Evolutionary conservation across 1,140 invertebrate species (phyloP).

Genomic region (Cyrtorhinus lividipennis): DNA sequence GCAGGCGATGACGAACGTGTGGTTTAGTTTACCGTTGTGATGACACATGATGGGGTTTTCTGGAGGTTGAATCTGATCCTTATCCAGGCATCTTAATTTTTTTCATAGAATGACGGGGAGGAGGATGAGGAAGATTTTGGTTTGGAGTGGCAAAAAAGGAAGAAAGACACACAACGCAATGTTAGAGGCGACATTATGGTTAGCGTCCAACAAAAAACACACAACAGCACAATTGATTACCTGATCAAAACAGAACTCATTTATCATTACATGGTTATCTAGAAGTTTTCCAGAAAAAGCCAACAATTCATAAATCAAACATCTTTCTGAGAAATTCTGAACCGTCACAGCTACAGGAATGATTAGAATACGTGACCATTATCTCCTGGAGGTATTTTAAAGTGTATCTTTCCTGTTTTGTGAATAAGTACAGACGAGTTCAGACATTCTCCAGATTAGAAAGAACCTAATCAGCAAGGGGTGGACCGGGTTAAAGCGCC

Average conservation of each 20-base stretch:
- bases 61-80: conserved; percentile 35
- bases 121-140: neutral
- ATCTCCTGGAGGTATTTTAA: no score
- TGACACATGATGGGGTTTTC: conserved; percentile 45
- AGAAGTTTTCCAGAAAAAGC: no score
- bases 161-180: conserved; percentile 23
- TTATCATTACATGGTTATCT: no score
- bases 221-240: neutral
- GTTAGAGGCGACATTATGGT: conserved; percentile 14
- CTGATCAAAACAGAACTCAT: neutral
- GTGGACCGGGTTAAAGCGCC: no score
- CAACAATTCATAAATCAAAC: no score
- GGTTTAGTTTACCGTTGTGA: conserved; percentile 35
- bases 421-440: no score
- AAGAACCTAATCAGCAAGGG: no score
- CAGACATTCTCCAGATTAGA: no score
- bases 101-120: conserved; percentile 5
- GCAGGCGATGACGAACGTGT: conserved; percentile 38
- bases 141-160: conserved; percentile 9
- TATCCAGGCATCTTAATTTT: conserved; percentile 39
- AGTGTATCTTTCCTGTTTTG: no score
- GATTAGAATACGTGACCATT: no score
- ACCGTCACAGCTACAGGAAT: no score
- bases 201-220: conserved; percentile 14
- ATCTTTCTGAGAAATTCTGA: no score